Evolutionary conservation across 2,888 invertebrate genomes (phyloP), one percentile per base, ranked within the genome.

Genomic region (Drosophila prostipennis): DNA sequence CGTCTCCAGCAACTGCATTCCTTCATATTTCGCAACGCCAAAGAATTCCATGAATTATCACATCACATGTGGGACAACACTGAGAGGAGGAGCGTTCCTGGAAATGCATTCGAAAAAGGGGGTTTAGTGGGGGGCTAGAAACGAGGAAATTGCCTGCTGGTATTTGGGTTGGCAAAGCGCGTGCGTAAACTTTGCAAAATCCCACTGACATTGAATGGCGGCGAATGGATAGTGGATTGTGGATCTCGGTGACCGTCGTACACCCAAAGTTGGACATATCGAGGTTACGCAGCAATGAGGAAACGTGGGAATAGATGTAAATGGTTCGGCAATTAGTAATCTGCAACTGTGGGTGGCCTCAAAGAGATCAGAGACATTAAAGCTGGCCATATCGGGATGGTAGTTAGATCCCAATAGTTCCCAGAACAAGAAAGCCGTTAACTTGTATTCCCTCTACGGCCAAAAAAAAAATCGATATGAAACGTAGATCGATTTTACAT

Each of bases 161-260:
- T 80, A 81, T 87, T 81, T 81, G 77, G 81, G 84, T 86, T 86
- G 84, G 29, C 74, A 68, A 61, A 72, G 80, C 84, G 84, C 81
- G 80, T 81, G 87, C 84, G 87, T 74, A 83, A 81, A 80, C 60
- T 81, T 71, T 55, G 43, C 67, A 55, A 74, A 65, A 68, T 61
- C n/a, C 55, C 68, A 48, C 48, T 78, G 83, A 70, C 65, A 78
- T 63, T 72, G 67, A 36, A 16, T 34, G 55, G 26, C 42, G 26
- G 7, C 10, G 46, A 29, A 6, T 26, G 26, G 26, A 26, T 26
- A 26, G 46, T 36, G 34, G 46, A 52, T 51, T 45, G 11, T 23
- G 55, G 29, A 34, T 43, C 55, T 42, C 34, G 14, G 57, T 14
- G 54, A 54, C 40, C 32, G 19, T 10, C 57, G 29, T 10, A 45